A percentile compares a stretch with the other conserved stretches of the same genome.
These are phyloP conservation scores for Elephas maximus DNA, from an alignment of 2,113 vertebrate species.

Conservation along the genomic window DNA sequence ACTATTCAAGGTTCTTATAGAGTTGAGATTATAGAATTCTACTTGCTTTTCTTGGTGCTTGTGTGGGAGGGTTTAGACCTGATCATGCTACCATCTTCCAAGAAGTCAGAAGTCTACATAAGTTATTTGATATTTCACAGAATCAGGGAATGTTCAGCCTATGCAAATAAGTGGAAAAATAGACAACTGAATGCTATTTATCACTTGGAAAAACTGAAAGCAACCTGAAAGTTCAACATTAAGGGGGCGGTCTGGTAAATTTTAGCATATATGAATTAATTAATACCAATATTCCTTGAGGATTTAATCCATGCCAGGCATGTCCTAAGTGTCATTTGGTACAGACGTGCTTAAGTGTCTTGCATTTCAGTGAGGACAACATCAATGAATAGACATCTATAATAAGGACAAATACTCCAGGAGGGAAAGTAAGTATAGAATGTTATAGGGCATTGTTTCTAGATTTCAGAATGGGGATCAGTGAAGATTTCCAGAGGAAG, in stretches of 20 bases:
- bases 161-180: constrained; percentile 39
- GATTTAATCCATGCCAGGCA: background rate
- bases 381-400: too few relatives aligned
- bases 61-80: too few relatives aligned
- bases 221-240: background rate
- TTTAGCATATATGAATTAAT: background rate
- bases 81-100: too few relatives aligned
- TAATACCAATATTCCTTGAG: background rate
- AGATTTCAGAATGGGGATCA: background rate
- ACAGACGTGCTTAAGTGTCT: background rate
- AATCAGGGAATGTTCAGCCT: background rate
- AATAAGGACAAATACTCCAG: background rate
- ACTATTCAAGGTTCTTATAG: too few relatives aligned
- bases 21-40: too few relatives aligned
- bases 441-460: background rate
- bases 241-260: background rate
- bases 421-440: background rate
- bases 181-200: background rate
- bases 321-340: background rate
- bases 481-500: background rate
- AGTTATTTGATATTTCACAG: background rate
- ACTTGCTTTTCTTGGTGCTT: too few relatives aligned
- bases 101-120: background rate
- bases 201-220: background rate
- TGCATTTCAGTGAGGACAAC: background rate